Evolutionary conservation across 2,797 vertebrate species (phyloP).

Genomic region (Phoebastria nigripes): DNA sequence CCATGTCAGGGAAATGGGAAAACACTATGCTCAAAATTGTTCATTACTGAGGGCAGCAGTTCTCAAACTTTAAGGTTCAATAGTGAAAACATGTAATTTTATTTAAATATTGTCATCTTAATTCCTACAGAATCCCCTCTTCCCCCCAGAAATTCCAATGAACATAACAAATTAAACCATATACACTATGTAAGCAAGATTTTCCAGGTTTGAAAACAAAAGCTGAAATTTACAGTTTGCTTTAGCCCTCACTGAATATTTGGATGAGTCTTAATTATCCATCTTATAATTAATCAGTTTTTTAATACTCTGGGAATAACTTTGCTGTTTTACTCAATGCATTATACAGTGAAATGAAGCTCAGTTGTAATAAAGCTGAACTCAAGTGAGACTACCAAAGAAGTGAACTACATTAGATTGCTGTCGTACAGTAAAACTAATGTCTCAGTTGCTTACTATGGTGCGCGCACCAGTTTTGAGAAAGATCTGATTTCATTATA

Average conservation of each 20-base stretch:
- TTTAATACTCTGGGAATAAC: conserved; percentile 57
- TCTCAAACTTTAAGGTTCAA: conserved; percentile 62
- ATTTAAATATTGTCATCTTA: conserved; percentile 71
- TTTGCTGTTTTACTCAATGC: conserved; percentile 62
- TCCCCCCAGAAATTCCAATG: conserved; percentile 35
- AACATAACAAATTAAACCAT: conserved; percentile 57
- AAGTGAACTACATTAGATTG: conserved; percentile 52
- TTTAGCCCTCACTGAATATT: conserved; percentile 59
- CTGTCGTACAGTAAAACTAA: conserved; percentile 56
- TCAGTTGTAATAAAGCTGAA: conserved; percentile 57
- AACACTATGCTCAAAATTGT: not conserved
- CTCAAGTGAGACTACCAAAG: conserved; percentile 56
- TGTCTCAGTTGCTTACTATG: conserved; percentile 52
- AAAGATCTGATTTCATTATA: conserved; percentile 55
- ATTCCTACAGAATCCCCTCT: conserved; percentile 64
- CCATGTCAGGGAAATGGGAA: conserved; percentile 10
- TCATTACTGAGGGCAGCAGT: conserved; percentile 58
- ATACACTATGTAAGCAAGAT: conserved; percentile 60
- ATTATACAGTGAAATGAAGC: conserved; percentile 41
- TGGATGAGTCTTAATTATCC: conserved; percentile 41
- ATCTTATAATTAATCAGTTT: conserved; percentile 45
- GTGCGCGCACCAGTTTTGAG: conserved; percentile 50
- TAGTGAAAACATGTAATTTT: conserved; percentile 67
- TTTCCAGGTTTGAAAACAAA: conserved; percentile 69
- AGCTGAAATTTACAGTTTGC: conserved; percentile 58